A percentile compares a stretch with the other conserved stretches of the same genome.
phyloP scores from a whole-genome alignment of 2,797 vertebrate species.

The Nyctibius grandis region DNA sequence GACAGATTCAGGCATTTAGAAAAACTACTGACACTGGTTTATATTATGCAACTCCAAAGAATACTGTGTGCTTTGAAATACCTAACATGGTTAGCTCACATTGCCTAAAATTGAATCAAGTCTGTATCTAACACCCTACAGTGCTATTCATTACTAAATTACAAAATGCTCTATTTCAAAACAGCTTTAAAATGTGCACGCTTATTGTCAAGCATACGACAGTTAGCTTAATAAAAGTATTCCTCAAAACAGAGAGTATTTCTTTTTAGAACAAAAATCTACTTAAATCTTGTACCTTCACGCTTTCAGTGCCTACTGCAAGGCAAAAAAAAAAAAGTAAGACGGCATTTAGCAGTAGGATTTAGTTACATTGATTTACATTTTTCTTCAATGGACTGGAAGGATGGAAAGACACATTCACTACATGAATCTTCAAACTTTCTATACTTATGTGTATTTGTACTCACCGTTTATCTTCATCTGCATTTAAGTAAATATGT shows the following conservation, averaged over 20 bases:
- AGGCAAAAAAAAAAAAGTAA: not conserved
- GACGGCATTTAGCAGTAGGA: not conserved
- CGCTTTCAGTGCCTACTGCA: not conserved
- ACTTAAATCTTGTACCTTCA: not conserved
- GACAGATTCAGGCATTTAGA: conserved; percentile 3
- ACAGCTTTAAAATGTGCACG: not conserved
- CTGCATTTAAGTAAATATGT: not conserved
- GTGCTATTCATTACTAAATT: conserved; percentile 17
- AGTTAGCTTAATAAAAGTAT: not conserved
- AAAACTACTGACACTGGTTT: not conserved
- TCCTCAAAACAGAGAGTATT: not conserved
- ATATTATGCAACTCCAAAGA: not conserved
- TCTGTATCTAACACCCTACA: not conserved
- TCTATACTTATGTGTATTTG: not conserved
- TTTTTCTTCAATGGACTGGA: conserved; percentile 23
- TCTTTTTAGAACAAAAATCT: conserved; percentile 10
- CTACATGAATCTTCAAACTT: conserved; percentile 5
- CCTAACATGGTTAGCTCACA: not conserved
- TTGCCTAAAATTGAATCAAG: conserved; percentile 21
- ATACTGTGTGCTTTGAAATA: not conserved
- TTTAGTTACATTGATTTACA: not conserved
- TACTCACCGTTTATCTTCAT: not conserved
- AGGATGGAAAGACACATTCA: not conserved
- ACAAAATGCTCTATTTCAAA: conserved; percentile 2
- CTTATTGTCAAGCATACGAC: not conserved